phyloP scores from a whole-genome alignment of 1,140 invertebrate species.

The Zaprionus lachaisei region DNA sequence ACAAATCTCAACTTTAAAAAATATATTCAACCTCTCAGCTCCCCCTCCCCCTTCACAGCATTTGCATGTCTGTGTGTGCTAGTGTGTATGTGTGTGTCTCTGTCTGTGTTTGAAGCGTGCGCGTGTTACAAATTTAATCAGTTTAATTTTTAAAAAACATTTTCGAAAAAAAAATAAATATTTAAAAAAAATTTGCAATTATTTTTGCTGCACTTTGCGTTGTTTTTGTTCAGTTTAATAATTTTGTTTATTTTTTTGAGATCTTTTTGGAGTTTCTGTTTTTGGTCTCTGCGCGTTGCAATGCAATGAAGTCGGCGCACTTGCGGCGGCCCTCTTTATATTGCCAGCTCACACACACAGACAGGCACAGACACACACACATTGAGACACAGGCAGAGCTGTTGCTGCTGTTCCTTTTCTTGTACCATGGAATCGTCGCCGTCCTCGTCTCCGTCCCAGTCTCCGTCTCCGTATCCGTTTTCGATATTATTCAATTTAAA shows the following conservation, averaged over 20 bases:
- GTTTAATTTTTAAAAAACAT: slow-evolving; percentile 6
- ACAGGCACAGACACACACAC: slow-evolving; percentile 5
- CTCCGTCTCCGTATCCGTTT: slow-evolving; percentile 4
- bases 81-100: slow-evolving; percentile 21
- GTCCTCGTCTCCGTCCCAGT: slow-evolving; percentile 10
- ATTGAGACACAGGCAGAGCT: background rate
- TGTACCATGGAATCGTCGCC: slow-evolving; percentile 17
- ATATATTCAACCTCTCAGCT: slow-evolving; percentile 18
- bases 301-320: slow-evolving; percentile 50
- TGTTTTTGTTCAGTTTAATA: background rate
- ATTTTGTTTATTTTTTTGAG: slow-evolving; percentile 12
- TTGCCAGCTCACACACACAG: slow-evolving; percentile 26
- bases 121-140: slow-evolving; percentile 33
- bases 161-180: slow-evolving; percentile 17
- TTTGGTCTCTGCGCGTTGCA: slow-evolving; percentile 41
- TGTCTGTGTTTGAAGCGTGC: slow-evolving; percentile 19
- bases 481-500: background rate
- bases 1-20: slow-evolving; percentile 25
- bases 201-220: slow-evolving; percentile 12
- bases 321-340: slow-evolving; percentile 50
- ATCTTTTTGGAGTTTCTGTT: slow-evolving; percentile 29
- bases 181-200: background rate
- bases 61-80: slow-evolving; percentile 23
- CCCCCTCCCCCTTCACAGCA: background rate
- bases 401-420: slow-evolving; percentile 11